Base-by-base conservation (phyloP, 2,113 vertebrate species). In the Oncorhynchus kisutch region DNA sequence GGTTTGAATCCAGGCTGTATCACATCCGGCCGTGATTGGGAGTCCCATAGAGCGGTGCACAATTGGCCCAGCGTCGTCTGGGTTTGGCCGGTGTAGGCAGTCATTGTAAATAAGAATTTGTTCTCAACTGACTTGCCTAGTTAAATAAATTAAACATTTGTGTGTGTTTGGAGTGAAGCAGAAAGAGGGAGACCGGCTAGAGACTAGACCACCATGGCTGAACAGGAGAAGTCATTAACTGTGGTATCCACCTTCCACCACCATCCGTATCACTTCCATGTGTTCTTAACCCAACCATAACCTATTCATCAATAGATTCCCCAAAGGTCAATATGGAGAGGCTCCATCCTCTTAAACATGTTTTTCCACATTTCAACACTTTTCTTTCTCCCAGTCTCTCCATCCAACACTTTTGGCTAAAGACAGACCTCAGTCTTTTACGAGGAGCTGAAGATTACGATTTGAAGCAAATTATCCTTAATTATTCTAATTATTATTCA, bases 161-260 rank as follows among this genome's bases (percentile, higher is more conserved):
- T 51, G 48, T 45, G 65, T 66, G 8, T 45, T 49, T 29, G 16
- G 27, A 57, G 59, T 24, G 54, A 71, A 48, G 73, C 75, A 76
- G 16, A 68, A 20, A 74, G 76, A 66, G 54, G 66, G 31, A 51
- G n/a, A 67, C 24, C 14, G 1, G 67, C 24, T 22, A 73, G 25
- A 27, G 69, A 5, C 16, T 54, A 69, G 75, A 74, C 74, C 81
- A 83, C 72, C 76, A 12, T 31, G 66, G n/a, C 13, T 27, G 72
- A 69, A 14, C 20, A 24, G 20, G n/a, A 69, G 59, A 25, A 70
- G 24, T 14, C 29, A 31, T 45, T 18, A 18, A 64, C 39, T 2
- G 31, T 29, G 18, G 13, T 34, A 39, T 57, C 20, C 59, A 25
- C 25, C 51, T 45, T 45, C 39, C 39, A 45, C 39, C 39, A 39